Base-by-base conservation (phyloP, 1,140 invertebrate species). In the Microplitis demolitor region DNA sequence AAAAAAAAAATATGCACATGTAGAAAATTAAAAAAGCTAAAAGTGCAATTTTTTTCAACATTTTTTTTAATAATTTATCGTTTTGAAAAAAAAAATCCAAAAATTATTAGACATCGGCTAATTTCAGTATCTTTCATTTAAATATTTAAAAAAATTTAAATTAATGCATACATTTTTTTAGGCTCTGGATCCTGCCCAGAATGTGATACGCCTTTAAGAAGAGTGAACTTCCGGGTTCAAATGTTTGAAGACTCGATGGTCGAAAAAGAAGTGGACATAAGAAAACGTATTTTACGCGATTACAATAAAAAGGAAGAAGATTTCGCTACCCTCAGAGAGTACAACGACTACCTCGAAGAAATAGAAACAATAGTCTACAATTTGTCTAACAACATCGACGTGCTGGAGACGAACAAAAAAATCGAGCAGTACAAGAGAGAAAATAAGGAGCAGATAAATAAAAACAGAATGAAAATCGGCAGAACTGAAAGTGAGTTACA, bases 181-280 rank as follows among this genome's bases (percentile, higher is more conserved):
- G 95, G 98, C 53, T 96, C 96, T 68, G 97, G 95, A 8, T 89
- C 92, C 0, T 99, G 98, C 85, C 96, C 96, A 45, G 95, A 97
- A 84, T 99, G 98, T 88, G 90, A 92, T 77, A 93, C 96, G 50
- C 91, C 95, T 4, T 84, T 99, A 37, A 88, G 96, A 8, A 90
- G 96, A 78, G 93, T 91, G 79, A 97, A 98, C 83, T 99, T 98
- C 84, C 90, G 97, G 53, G 90, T 98, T 16, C 97, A 99, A 81
- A 87, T 98, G 4, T 99, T 99, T 84, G 98, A 99, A 89, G 97
- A 99, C 90, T 87, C 97, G 1, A 90, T 90, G 87, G 95, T 99
- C 1, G 98, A 99, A 87, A 98, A 99, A 83, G 98, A 99, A 89
- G 93, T 99, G 6, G 97, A 99, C 79, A 98, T 99, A 77, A 88